Conservation (phyloP, 2,113 vertebrate genomes). For the Hyla sarda region DNA sequence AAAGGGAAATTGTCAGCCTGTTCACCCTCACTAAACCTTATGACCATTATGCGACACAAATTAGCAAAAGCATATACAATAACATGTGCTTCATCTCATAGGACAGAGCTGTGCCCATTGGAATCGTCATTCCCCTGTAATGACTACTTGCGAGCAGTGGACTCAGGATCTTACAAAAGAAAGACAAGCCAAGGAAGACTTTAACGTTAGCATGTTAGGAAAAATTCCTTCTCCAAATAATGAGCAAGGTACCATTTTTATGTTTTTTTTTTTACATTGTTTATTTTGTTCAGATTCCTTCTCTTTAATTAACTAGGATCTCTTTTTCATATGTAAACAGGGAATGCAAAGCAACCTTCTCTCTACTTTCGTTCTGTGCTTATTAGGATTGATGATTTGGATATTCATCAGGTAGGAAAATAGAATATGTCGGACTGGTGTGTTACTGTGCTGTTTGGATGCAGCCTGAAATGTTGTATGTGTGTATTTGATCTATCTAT, state of each 20-base stretch:
- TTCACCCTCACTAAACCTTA: too few species aligned
- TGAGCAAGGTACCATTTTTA: constrained; percentile 67
- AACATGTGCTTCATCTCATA: constrained; percentile 55
- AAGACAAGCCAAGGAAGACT: constrained; percentile 81
- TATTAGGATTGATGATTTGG: constrained; percentile 89
- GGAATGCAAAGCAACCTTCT: constrained; percentile 43
- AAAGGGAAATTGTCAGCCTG: too few species aligned
- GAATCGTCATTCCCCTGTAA: constrained; percentile 88
- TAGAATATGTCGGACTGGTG: not conserved
- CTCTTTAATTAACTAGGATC: not conserved
- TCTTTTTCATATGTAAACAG: not conserved
- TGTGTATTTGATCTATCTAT: too few species aligned
- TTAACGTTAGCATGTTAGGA: constrained; percentile 62
- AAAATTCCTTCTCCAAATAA: constrained; percentile 75
- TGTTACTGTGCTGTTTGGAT: too few species aligned
- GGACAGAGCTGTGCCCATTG: constrained; percentile 89
- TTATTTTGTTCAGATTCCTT: not conserved
- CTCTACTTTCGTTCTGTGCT: constrained; percentile 86
- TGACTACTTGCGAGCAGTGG: constrained; percentile 92
- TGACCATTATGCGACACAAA: too few species aligned
- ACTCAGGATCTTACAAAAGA: constrained; percentile 84
- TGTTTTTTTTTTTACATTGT: not conserved
- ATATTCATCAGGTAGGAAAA: constrained; percentile 88
- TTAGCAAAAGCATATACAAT: not conserved
- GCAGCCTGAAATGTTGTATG: too few species aligned